These are phyloP conservation scores for Ariopsis seemanni DNA, from an alignment of 2,113 vertebrate genomes.

Conservation along the genomic window DNA sequence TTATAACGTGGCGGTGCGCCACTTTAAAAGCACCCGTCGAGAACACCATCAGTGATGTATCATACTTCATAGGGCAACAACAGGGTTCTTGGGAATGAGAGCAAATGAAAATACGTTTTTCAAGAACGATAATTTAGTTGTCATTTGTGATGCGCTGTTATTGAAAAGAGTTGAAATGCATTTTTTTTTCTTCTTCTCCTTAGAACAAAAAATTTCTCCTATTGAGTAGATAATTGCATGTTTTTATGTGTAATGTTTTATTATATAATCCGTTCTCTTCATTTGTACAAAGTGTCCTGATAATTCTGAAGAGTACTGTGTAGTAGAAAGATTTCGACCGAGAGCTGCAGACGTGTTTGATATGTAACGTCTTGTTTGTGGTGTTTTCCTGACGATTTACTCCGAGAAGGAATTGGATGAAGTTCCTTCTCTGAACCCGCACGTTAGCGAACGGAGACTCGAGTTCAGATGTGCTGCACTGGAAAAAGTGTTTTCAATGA, in stretches of 20 bases:
- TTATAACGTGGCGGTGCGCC: too few species aligned
- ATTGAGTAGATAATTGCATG: neutral
- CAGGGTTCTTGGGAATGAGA: neutral
- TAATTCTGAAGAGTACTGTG: neutral
- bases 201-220: neutral
- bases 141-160: too few species aligned
- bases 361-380: neutral
- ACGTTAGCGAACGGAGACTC: conserved; percentile 44
- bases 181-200: neutral
- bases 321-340: neutral
- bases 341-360: neutral
- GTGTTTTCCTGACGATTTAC: neutral
- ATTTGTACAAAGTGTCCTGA: neutral
- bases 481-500: conserved; percentile 41
- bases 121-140: too few species aligned
- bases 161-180: too few species aligned
- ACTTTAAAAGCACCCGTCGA: too few species aligned
- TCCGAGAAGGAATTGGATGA: neutral
- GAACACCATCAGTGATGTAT: neutral
- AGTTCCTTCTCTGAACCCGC: neutral
- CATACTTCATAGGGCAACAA: neutral
- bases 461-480: conserved; percentile 35
- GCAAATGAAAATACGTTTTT: neutral
- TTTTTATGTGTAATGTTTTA: neutral
- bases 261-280: neutral